Base-by-base conservation (phyloP, 2,797 vertebrate genomes). In the Cuculus canorus region DNA sequence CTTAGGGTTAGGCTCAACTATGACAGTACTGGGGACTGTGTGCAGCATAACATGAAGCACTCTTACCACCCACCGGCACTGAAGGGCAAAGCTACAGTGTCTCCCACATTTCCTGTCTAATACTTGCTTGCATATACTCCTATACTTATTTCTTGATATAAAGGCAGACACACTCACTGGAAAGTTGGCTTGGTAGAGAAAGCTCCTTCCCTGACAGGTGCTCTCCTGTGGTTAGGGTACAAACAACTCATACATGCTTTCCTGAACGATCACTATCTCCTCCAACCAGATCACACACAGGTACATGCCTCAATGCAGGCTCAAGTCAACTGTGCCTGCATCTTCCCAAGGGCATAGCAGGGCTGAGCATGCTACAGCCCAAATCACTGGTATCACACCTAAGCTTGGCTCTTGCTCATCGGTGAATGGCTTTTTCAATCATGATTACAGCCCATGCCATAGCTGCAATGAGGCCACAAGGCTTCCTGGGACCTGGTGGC, bases 241-340 rank as follows among this genome's bases (percentile, higher is more conserved):
- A 80, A 82, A 61, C 37, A 83, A 32, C 35, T 83, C 2, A 0
- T 7, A 27, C 1, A 1, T 3, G 57, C 8, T 68, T 45, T 78
- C 64, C 68, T 60, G 45, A 75, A 32, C 3, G 7, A 81, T 2
- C 14, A 3, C 50, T 22, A 1, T 30, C 10, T n/a, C 5, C n/a
- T 43, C 35, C 41, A 10, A 43, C n/a, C 27, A 25, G 24, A 8
- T 60, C 45, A 59, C 4, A 52, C 2, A 15, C 22, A 28, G 22
- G 28, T 22, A 22, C 7, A 12, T 9, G 5, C 13, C 77, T 45
- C 43, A 43, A 0, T 6, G 45, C 63, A 88, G 37, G 47, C 32
- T 81, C 50, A 65, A 78, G 22, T 5, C 63, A 84, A 3, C 10
- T 0, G 1, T 0, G 1, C n/a, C 18, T 33, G 8, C 2, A 7